Evolutionary conservation across 2,113 vertebrate genomes (phyloP).

Genomic region (Onychostruthus taczanowskii): DNA sequence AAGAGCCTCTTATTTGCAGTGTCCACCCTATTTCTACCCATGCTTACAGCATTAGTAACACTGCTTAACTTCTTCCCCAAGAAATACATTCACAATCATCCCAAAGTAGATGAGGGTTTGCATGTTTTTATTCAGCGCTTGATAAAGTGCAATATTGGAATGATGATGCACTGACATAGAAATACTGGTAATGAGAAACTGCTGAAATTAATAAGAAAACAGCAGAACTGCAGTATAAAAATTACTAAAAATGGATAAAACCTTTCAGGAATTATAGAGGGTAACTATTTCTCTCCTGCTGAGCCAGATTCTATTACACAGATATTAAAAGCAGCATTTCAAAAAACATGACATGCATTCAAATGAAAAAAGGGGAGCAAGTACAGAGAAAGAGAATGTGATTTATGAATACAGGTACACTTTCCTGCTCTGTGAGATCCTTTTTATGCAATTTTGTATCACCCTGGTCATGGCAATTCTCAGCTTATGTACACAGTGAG

Average conservation of each 20-base stretch:
- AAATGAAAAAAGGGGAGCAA: neutral
- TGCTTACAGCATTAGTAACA: neutral
- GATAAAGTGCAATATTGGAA: neutral
- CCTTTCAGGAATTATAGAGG: neutral
- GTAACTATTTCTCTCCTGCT: neutral
- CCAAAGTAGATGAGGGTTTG: neutral
- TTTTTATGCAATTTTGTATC: neutral
- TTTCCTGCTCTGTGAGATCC: neutral
- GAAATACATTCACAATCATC: neutral
- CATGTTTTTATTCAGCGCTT: neutral
- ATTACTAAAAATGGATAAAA: neutral
- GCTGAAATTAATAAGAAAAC: neutral
- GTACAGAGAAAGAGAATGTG: neutral
- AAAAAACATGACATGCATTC: neutral
- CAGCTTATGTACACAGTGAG: neutral
- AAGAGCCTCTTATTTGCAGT: neutral
- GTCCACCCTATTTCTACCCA: neutral
- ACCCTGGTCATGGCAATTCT: neutral
- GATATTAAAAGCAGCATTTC: slow-evolving; percentile 40
- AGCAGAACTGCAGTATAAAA: neutral
- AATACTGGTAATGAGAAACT: neutral
- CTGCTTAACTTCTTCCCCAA: neutral
- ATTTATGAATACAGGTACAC: neutral
- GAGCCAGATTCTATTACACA: neutral
- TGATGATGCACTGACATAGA: neutral